phyloP scores from a whole-genome alignment of 2,888 invertebrate genomes.

The Tetanocera ferruginea region DNA sequence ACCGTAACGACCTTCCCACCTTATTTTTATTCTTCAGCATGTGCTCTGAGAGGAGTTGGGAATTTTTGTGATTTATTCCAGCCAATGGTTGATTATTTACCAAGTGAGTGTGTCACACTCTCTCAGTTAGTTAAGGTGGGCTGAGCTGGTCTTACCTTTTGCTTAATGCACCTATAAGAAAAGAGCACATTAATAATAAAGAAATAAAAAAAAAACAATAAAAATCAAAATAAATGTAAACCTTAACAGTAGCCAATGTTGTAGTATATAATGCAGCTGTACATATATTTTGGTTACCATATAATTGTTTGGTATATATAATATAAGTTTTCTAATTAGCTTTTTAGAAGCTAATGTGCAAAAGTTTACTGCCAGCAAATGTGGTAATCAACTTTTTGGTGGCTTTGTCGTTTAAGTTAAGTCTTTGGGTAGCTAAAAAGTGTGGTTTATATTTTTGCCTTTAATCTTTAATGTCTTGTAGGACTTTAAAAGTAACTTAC shows the following conservation, averaged over 20 bases:
- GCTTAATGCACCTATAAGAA: constrained; percentile 29
- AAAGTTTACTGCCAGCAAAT: constrained; percentile 45
- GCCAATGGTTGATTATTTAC: constrained; percentile 69
- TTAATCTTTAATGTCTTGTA: not conserved
- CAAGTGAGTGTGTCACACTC: constrained; percentile 66
- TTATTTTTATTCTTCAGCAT: constrained; percentile 31
- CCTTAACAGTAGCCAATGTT: not conserved
- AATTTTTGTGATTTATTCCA: constrained; percentile 67
- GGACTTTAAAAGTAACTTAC: not conserved
- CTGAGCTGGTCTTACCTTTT: constrained; percentile 26
- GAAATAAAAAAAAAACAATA: not conserved
- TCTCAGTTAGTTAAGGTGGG: constrained; percentile 26
- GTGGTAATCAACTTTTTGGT: not conserved
- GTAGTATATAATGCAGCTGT: no score
- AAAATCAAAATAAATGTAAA: not conserved
- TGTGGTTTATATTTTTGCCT: no score
- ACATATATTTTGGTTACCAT: no score
- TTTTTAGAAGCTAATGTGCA: constrained; percentile 34
- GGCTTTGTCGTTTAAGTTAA: not conserved
- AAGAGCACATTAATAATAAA: not conserved
- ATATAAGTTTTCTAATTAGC: constrained; percentile 66
- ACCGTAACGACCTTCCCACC: constrained; percentile 41
- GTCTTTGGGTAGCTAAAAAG: not conserved
- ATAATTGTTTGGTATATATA: constrained; percentile 34
- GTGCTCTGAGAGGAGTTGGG: constrained; percentile 29